Evolutionary conservation across 2,888 invertebrate species (phyloP).

Genomic region (Cheilosia soror): DNA sequence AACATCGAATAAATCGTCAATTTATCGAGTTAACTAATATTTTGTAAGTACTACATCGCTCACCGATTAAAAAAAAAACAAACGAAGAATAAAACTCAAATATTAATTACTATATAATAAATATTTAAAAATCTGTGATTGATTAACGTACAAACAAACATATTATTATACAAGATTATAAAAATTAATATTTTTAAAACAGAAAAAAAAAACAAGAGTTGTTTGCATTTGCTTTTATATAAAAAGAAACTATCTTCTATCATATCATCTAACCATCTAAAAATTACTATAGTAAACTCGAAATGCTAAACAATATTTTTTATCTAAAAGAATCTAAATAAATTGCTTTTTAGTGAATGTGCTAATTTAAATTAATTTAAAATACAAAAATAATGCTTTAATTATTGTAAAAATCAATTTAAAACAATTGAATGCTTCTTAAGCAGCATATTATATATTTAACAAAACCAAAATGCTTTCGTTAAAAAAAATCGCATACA

Average conservation of each 20-base stretch:
- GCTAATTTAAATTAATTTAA: slow-evolving; percentile 15
- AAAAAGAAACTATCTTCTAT: neutral
- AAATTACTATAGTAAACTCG: neutral
- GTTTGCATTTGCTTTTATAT: slow-evolving; percentile 38
- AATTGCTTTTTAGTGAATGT: slow-evolving; percentile 57
- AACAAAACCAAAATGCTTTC: slow-evolving; percentile 27
- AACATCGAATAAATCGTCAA: slow-evolving; percentile 44
- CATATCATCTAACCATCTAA: slow-evolving; percentile 41
- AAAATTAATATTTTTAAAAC: slow-evolving; percentile 66
- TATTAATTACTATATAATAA: slow-evolving; percentile 35
- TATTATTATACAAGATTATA: slow-evolving; percentile 65
- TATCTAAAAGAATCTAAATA: slow-evolving; percentile 22
- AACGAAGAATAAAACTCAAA: slow-evolving; percentile 5
- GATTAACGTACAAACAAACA: slow-evolving; percentile 71
- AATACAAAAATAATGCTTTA: slow-evolving; percentile 58
- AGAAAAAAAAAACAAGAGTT: slow-evolving; percentile 19
- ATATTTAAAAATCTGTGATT: slow-evolving; percentile 72
- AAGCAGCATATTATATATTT: slow-evolving; percentile 35
- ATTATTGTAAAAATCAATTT: slow-evolving; percentile 34
- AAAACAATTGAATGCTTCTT: slow-evolving; percentile 45
- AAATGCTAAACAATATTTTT: slow-evolving; percentile 15
- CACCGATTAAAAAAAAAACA: slow-evolving; percentile 60
- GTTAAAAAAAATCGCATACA: slow-evolving; percentile 34
- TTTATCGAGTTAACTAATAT: slow-evolving; percentile 39
- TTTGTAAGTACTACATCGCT: slow-evolving; percentile 70